Conservation (phyloP, 2,888 invertebrate genomes). For the Acanthoscelides obtectus region DNA sequence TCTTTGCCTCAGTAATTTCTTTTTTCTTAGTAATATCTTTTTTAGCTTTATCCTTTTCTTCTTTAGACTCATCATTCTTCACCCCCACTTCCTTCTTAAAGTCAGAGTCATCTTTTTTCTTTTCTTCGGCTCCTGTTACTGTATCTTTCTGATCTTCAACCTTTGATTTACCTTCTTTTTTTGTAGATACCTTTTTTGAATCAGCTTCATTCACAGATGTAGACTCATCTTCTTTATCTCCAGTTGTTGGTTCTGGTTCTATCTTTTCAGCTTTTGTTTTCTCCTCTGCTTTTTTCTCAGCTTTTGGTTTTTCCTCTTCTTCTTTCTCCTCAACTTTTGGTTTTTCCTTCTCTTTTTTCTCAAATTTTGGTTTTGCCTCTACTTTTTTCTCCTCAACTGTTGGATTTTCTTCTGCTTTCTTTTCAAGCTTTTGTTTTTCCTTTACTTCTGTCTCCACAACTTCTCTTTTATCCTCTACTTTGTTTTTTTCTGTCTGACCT, state of each 20-base stretch:
- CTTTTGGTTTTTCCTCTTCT: not conserved
- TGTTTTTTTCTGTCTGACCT: not conserved
- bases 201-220: not conserved
- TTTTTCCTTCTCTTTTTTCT: not conserved
- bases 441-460: not conserved
- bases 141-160: not conserved
- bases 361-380: not conserved
- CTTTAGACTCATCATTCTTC: slow-evolving; percentile 1
- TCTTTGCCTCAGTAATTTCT: not conserved
- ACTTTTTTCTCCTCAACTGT: not conserved
- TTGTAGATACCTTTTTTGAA: not conserved
- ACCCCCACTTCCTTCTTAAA: not conserved
- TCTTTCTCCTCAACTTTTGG: slow-evolving; percentile 4
- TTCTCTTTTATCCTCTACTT: not conserved
- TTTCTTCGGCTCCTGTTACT: slow-evolving; percentile 1
- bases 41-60: slow-evolving; percentile 5
- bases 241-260: slow-evolving; percentile 1
- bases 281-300: slow-evolving; percentile 3
- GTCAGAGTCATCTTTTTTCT: slow-evolving; percentile 2
- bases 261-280: not conserved
- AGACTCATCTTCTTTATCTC: slow-evolving; percentile 1
- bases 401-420: slow-evolving; percentile 1
- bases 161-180: not conserved
- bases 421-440: not conserved
- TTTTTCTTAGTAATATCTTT: not conserved